A percentile compares a stretch with the other conserved stretches of the same genome.
Conservation (phyloP, 2,797 vertebrate species). For the Oreortyx pictus region DNA sequence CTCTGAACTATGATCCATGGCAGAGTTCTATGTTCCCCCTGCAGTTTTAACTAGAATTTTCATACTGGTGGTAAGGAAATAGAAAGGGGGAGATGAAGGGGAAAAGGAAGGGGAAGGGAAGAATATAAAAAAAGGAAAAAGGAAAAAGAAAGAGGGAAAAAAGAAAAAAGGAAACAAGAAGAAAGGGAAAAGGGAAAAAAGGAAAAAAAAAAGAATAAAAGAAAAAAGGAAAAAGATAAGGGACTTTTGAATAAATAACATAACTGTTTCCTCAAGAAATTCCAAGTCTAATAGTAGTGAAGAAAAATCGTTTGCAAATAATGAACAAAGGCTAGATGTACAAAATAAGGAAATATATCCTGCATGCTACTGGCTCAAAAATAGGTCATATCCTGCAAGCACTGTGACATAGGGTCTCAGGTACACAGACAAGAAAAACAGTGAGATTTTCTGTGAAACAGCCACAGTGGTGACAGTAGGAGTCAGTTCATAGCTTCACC, state of each 20-base stretch:
- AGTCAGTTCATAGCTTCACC: not conserved
- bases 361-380: not conserved
- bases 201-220: no score
- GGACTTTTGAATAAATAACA: not conserved
- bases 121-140: no score
- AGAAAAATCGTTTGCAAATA: not conserved
- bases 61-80: not conserved
- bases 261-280: not conserved
- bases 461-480: rapidly evolving
- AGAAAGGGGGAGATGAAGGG: no score
- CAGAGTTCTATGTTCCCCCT: not conserved
- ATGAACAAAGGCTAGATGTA: not conserved
- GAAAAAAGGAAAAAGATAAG: no score
- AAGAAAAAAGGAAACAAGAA: no score
- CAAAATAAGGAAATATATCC: not conserved
- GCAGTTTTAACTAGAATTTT: not conserved
- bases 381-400: not conserved
- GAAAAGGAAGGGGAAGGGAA: no score
- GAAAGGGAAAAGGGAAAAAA: no score
- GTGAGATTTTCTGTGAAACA: not conserved
- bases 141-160: no score
- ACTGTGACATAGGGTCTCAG: not conserved
- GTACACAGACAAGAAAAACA: not conserved
- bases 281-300: not conserved
- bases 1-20: not conserved